These are phyloP conservation scores for Amphiprion clarkii DNA, from an alignment of 2,797 vertebrate genomes.

Conservation along the genomic window DNA sequence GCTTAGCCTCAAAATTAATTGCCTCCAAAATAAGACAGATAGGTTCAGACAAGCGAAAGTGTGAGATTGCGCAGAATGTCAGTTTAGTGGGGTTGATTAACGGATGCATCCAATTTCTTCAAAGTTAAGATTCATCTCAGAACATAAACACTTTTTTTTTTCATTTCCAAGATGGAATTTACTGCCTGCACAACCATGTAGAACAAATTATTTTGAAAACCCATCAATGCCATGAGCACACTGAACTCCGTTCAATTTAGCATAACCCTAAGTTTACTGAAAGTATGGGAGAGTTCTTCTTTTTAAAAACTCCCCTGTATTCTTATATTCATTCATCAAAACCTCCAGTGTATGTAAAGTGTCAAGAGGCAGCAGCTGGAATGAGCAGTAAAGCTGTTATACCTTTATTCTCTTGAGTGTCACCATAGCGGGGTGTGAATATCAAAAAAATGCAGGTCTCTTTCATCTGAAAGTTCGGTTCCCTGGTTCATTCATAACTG, in stretches of 20 bases:
- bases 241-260: constrained; percentile 68
- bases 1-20: constrained; percentile 56
- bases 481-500: constrained; percentile 32
- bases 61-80: constrained; percentile 42
- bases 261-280: constrained; percentile 66
- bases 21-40: constrained; percentile 50
- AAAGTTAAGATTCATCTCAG: constrained; percentile 51
- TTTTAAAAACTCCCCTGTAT: constrained; percentile 55
- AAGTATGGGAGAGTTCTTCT: constrained; percentile 62
- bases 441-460: constrained; percentile 44
- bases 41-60: constrained; percentile 53
- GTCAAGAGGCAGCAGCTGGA: constrained; percentile 66
- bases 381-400: constrained; percentile 38
- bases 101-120: constrained; percentile 49
- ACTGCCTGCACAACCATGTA: constrained; percentile 56
- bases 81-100: constrained; percentile 49
- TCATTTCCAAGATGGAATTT: constrained; percentile 54
- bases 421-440: constrained; percentile 24
- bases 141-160: constrained; percentile 37
- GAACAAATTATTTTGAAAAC: constrained; percentile 70
- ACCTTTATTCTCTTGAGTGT: constrained; percentile 24
- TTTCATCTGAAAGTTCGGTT: constrained; percentile 37
- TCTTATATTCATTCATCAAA: constrained; percentile 65
- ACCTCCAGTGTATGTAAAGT: constrained; percentile 62
- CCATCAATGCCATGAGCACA: constrained; percentile 68